phyloP scores from a whole-genome alignment of 2,888 invertebrate genomes.

The Orgyia antiqua region DNA sequence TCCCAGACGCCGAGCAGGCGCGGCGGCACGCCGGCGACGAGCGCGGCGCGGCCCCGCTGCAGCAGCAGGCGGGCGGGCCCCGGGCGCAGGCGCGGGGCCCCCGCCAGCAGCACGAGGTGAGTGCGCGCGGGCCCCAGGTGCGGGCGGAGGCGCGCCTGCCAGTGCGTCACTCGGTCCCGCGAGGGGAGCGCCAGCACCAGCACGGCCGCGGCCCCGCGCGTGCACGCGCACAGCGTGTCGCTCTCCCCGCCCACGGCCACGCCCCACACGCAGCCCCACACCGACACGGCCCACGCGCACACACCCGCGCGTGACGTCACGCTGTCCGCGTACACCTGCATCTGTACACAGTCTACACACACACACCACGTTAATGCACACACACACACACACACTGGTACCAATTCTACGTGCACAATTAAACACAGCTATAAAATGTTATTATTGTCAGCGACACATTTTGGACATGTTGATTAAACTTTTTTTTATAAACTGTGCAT shows the following conservation, averaged over 20 bases:
- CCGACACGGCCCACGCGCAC: conserved; percentile 87
- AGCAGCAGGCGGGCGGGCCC: conserved; percentile 91
- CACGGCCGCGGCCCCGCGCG: conserved; percentile 89
- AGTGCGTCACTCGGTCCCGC: conserved; percentile 91
- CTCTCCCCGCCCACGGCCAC: conserved; percentile 94
- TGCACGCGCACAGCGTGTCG: conserved; percentile 91
- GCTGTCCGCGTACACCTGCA: conserved; percentile 91
- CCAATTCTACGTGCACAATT: neutral
- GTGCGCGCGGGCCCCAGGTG: conserved; percentile 52
- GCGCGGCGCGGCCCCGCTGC: conserved; percentile 86
- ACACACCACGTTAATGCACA: neutral
- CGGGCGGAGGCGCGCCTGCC: conserved; percentile 83
- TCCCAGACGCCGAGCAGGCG: conserved; percentile 85
- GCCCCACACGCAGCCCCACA: conserved; percentile 90
- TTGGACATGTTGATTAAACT: too few relatives aligned
- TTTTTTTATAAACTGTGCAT: too few relatives aligned
- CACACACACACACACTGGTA: neutral
- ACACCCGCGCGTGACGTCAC: conserved; percentile 78
- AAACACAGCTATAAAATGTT: too few relatives aligned
- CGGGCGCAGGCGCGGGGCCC: conserved; percentile 53
- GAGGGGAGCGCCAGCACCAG: conserved; percentile 92
- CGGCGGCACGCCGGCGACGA: conserved; percentile 90
- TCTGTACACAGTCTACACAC: conserved; percentile 88
- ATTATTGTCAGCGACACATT: too few relatives aligned
- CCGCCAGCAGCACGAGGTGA: conserved; percentile 51